These are phyloP conservation scores for Empis livida DNA, from an alignment of 2,888 invertebrate genomes.

Conservation along the genomic window DNA sequence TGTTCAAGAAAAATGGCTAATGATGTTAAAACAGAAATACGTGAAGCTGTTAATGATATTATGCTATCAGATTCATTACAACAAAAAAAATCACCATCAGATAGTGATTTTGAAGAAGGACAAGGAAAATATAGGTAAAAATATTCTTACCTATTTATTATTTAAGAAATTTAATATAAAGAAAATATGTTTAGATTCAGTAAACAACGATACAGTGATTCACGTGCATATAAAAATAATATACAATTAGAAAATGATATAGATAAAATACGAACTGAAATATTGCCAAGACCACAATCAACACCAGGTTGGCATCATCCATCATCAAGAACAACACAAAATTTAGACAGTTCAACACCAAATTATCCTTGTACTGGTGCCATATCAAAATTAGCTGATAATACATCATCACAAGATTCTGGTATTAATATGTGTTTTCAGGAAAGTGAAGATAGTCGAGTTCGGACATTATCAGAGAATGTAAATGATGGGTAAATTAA, in stretches of 20 bases:
- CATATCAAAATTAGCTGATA: conserved; percentile 33
- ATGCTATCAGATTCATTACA: conserved; percentile 40
- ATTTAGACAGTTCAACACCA: conserved; percentile 15
- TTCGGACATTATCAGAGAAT: conserved; percentile 8
- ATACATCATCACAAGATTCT: conserved; percentile 54
- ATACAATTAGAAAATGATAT: background rate
- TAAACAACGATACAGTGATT: conserved; percentile 12
- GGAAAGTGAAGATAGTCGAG: conserved; percentile 47
- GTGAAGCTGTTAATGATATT: conserved; percentile 57
- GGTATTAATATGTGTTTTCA: conserved; percentile 63
- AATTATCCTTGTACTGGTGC: conserved; percentile 16
- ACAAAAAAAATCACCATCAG: conserved; percentile 40
- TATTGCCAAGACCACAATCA: conserved; percentile 14
- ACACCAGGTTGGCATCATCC: conserved; percentile 11
- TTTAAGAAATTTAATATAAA: background rate
- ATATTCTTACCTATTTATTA: background rate
- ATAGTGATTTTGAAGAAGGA: conserved; percentile 14
- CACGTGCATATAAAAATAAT: background rate
- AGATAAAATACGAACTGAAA: conserved; percentile 12
- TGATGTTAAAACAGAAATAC: conserved; percentile 64
- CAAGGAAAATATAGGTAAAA: conserved; percentile 3
- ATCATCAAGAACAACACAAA: conserved; percentile 9
- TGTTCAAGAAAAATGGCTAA: conserved; percentile 67
- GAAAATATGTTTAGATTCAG: conserved; percentile 6
- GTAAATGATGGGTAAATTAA: conserved; percentile 13